phyloP scores from a whole-genome alignment of 2,797 vertebrate species.

The Rhinichthys osculus region DNA sequence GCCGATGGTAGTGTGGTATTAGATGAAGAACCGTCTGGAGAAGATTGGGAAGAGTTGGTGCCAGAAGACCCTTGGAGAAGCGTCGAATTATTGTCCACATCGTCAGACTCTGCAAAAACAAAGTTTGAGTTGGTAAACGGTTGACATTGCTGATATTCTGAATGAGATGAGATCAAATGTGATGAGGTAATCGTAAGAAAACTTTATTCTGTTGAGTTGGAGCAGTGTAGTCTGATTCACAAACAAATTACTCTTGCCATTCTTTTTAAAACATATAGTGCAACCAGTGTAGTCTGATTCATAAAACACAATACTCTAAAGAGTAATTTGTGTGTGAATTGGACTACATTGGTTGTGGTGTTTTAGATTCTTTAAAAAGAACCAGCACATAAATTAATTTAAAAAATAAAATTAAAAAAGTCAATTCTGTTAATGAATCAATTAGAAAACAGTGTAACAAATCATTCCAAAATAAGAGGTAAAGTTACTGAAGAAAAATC shows the following conservation, averaged over 20 bases:
- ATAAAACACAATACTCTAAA: neutral
- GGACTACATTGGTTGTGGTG: neutral
- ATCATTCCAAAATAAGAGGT: neutral
- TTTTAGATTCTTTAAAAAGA: neutral
- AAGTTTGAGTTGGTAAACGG: neutral
- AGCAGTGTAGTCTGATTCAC: neutral
- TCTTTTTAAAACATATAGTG: neutral
- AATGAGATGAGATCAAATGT: neutral
- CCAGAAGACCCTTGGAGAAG: neutral
- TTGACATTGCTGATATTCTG: neutral
- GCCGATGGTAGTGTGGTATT: neutral
- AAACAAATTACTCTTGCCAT: neutral
- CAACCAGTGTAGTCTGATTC: neutral
- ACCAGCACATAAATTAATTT: neutral
- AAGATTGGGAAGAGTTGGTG: neutral
- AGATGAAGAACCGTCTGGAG: neutral
- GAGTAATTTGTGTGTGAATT: neutral
- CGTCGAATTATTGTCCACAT: neutral
- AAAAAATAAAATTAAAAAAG: neutral
- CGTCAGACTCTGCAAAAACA: constrained; percentile 17
- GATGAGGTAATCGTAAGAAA: neutral
- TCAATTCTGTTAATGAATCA: neutral
- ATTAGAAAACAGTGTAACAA: neutral
- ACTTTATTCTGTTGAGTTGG: neutral
- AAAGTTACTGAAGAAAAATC: neutral